Evolutionary conservation across 1,140 invertebrate species (phyloP), one percentile per base, ranked within the genome.

Genomic region (Brachionus plicatilis): DNA sequence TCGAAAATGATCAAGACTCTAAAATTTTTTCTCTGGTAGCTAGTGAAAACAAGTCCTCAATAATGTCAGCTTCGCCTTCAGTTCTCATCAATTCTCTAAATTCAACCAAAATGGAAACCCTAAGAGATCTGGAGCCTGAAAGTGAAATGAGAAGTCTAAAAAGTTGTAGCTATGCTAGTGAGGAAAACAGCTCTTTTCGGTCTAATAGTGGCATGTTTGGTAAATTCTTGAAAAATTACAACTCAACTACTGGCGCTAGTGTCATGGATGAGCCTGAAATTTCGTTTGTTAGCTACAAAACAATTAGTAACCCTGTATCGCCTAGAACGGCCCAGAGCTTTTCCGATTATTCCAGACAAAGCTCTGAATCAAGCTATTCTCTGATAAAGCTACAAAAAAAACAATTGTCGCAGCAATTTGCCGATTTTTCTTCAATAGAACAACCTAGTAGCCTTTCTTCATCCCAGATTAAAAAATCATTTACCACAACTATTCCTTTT

Each of bases 211-310:
- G 76, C 14, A 56, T 80, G 56, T 80, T 80, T 65, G 76, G 50
- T 14, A 56, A n/a, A 80, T 80, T 80, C 20, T 53, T 80, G 24
- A 80, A 80, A 53, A 80, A 65, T 65, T 65, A 80, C 27, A 29
- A 45, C 11, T 60, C 47, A 9, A 78, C 47, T 7, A 65, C 33
- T 65, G 33, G 37, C 6, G 27, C 79, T 20, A 82, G 79, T 82
- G 65, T 82, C 14, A 65, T 60, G 79, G 79, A 82, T 14, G 79
- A 82, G 29, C 79, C 79, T 8, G 79, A 82, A 47, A 82, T 82
- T 65, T 82, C 79, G 5, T 82, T 82, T 82, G 79, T 82, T 41
- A 60, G 65, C 24, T 65, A 68, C 17, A 82, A 76, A 37, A 76
- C 72, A 24, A 50, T 27, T 27, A 76, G 72, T 33, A 76, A 76